Base-by-base conservation (phyloP, 2,113 vertebrate genomes). In the Erythrolamprus reginae region DNA sequence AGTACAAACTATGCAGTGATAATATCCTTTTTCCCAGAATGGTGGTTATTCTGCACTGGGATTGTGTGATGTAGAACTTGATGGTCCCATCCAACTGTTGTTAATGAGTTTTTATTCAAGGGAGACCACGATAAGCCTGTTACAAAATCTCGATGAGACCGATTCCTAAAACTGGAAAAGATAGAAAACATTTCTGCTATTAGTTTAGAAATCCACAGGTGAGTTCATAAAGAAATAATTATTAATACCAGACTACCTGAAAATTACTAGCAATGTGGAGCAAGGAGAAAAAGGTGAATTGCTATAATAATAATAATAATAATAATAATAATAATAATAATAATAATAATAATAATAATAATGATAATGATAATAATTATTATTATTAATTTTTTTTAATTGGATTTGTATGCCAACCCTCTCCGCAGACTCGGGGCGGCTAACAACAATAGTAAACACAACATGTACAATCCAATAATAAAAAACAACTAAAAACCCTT, bases 71-170 rank as follows among this genome's bases (percentile, higher is more conserved):
- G 99, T 83, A 99, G 96, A 93, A 99, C 99, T 86, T 98, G 98
- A 92, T 99, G 99, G 95, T 99, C 99, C 99, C 99, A 99, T 91
- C 99, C 98, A 53, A 98, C 97, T 0, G 98, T 99, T 2, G 98
- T 99, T 86, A 99, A 97, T 23, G 97, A 96, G 94, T 96, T 95
- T 19, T 98, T 95, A n/a, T 97, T 97, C 48, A 96, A 96, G 0
- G 98, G 98, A 83, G 97, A 98, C 99, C 99, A 99, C 0, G 97
- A 97, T 51, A 98, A 97, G 48, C 98, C 98, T 91, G 96, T 98
- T 48, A 99, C 98, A 94, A 98, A 99, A 95, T 99, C 99, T 95
- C 96, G 97, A 92, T 99, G 99, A 58, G 97, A 97, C 42, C 93
- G 94, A 95, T 97, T 97, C 96, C 98, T 97, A 93, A 98, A 98